Evolutionary conservation across 2,797 vertebrate species (phyloP).

Genomic region (Tapirus indicus): DNA sequence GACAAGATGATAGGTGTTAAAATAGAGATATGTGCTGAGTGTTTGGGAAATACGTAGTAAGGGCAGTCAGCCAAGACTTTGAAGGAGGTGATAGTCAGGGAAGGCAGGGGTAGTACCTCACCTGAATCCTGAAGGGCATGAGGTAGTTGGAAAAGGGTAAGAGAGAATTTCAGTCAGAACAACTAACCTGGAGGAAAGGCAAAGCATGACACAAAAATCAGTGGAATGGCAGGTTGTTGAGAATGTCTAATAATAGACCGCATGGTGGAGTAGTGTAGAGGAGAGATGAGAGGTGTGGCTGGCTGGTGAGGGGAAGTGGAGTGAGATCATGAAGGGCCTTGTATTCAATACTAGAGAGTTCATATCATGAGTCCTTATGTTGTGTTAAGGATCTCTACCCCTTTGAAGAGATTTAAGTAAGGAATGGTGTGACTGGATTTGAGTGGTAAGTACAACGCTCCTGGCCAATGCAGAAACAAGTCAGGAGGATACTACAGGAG

Average conservation of each 20-base stretch:
- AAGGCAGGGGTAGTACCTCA: neutral
- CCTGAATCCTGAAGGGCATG: neutral
- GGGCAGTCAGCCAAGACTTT: neutral
- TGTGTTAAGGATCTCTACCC: neutral
- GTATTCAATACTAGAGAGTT: neutral
- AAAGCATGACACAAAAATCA: neutral
- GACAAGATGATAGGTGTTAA: neutral
- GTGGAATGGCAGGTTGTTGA: neutral
- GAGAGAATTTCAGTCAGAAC: neutral
- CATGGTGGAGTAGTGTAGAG: neutral
- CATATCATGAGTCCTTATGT: neutral
- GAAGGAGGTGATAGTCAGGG: neutral
- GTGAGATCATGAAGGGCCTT: neutral
- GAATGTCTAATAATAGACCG: neutral
- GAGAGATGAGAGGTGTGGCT: neutral
- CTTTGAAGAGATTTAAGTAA: neutral
- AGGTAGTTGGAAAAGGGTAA: neutral
- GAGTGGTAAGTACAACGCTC: neutral
- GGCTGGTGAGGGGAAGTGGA: neutral
- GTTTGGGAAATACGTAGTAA: neutral
- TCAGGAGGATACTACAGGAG: neutral
- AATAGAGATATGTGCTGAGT: neutral
- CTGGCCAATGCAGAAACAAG: neutral
- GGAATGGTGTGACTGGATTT: neutral
- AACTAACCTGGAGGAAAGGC: neutral